Conservation (phyloP, 2,888 invertebrate species). For the Scaptodrosophila latifasciaeformis region DNA sequence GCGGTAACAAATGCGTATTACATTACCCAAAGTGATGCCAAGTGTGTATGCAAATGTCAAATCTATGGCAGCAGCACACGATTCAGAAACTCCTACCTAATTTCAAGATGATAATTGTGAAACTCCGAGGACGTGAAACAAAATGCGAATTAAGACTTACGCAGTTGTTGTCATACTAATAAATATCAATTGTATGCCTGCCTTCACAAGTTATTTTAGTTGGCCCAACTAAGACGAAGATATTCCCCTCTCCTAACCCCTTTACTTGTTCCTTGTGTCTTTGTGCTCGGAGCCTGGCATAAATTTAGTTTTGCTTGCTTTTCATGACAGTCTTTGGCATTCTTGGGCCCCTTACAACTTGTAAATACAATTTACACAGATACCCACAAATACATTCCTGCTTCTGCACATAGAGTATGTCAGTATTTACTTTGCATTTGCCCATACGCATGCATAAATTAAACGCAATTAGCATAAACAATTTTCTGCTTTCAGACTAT, state of each 20-base stretch:
- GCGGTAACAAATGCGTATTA: constrained; percentile 19
- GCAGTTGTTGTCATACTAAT: constrained; percentile 34
- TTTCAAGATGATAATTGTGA: no score
- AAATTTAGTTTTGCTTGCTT: no score
- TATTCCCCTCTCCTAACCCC: no score
- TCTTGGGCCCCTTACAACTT: constrained; percentile 26
- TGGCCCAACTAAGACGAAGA: no score
- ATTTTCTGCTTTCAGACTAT: constrained; percentile 53
- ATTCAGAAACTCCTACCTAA: no score
- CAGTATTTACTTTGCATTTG: no score
- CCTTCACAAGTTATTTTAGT: neutral
- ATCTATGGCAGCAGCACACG: no score
- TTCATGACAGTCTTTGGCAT: no score
- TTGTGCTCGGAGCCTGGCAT: no score
- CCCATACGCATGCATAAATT: constrained; percentile 60
- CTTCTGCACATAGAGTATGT: neutral
- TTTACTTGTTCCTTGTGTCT: no score
- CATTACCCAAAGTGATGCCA: neutral
- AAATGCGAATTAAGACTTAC: no score
- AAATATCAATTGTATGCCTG: constrained; percentile 43
- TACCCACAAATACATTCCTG: constrained; percentile 11
- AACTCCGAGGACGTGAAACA: no score
- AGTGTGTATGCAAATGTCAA: constrained; percentile 36
- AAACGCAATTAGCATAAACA: constrained; percentile 68
- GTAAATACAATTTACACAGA: constrained; percentile 20